These are phyloP conservation scores for Dicrurus megarhynchus DNA, from an alignment of 2,113 vertebrate species.

Conservation along the genomic window DNA sequence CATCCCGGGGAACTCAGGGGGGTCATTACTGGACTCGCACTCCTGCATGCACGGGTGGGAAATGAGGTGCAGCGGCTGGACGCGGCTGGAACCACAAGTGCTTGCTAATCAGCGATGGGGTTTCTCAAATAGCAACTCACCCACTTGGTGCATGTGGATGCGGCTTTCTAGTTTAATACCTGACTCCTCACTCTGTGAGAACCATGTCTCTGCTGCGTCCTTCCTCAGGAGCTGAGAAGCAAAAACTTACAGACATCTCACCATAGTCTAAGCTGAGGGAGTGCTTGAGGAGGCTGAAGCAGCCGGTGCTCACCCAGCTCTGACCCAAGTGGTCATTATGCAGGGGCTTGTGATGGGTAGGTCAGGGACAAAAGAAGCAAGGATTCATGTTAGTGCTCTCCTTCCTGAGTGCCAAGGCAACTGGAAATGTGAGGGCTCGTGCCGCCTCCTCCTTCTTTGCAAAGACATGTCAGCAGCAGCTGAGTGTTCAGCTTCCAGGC, in stretches of 20 bases:
- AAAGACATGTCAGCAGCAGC: not conserved
- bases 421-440: rapidly evolving
- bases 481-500: not conserved
- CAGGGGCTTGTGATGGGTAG: not conserved
- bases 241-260: not conserved
- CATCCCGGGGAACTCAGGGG: not conserved
- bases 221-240: not conserved
- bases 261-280: not conserved
- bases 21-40: not conserved
- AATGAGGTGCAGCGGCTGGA: not conserved
- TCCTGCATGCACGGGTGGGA: not conserved
- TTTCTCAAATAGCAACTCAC: not conserved
- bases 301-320: not conserved
- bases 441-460: rapidly evolving
- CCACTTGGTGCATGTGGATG: not conserved
- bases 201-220: not conserved
- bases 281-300: not conserved
- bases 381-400: no score
- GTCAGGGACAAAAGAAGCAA: not conserved
- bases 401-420: not conserved
- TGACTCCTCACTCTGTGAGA: not conserved
- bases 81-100: not conserved
- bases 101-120: not conserved
- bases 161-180: not conserved
- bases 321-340: rapidly evolving